Conservation (phyloP, 2,888 invertebrate species). For the Luffia ferchaultella region DNA sequence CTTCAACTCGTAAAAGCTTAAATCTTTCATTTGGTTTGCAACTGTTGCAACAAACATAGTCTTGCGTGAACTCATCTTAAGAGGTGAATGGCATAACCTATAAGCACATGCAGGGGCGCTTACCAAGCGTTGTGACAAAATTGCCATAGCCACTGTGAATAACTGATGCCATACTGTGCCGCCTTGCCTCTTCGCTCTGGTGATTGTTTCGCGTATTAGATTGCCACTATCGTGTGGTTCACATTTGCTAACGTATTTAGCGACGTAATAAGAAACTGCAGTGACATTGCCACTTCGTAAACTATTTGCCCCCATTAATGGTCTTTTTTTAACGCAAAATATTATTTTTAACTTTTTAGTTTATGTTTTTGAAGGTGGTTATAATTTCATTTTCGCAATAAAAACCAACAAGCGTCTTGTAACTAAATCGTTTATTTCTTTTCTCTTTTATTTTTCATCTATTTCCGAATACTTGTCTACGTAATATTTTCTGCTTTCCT, state of each 20-base stretch:
- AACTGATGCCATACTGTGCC: conserved; percentile 18
- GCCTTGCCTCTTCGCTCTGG: conserved; percentile 16
- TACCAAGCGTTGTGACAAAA: conserved; percentile 19
- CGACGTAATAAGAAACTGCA: conserved; percentile 24
- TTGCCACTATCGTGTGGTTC: conserved; percentile 21
- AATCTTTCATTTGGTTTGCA: conserved; percentile 21
- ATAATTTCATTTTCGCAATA: too few relatives aligned
- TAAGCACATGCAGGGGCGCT: conserved; percentile 24
- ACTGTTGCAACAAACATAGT: conserved; percentile 22
- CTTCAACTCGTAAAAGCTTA: conserved; percentile 20
- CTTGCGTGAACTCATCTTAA: conserved; percentile 19
- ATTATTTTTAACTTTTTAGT: too few relatives aligned
- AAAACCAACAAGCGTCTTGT: too few relatives aligned
- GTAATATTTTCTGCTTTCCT: too few relatives aligned
- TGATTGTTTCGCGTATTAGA: conserved; percentile 17
- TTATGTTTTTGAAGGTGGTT: too few relatives aligned
- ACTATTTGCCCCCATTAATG: too few relatives aligned
- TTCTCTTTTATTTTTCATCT: too few relatives aligned
- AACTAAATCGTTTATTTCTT: too few relatives aligned
- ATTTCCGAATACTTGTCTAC: too few relatives aligned
- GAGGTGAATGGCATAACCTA: conserved; percentile 21
- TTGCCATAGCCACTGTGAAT: conserved; percentile 20
- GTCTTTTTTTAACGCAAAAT: too few relatives aligned
- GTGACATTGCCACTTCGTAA: conserved; percentile 24
- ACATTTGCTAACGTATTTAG: conserved; percentile 23